Conservation (phyloP, 2,888 invertebrate genomes). For the Gymnosoma rotundatum region DNA sequence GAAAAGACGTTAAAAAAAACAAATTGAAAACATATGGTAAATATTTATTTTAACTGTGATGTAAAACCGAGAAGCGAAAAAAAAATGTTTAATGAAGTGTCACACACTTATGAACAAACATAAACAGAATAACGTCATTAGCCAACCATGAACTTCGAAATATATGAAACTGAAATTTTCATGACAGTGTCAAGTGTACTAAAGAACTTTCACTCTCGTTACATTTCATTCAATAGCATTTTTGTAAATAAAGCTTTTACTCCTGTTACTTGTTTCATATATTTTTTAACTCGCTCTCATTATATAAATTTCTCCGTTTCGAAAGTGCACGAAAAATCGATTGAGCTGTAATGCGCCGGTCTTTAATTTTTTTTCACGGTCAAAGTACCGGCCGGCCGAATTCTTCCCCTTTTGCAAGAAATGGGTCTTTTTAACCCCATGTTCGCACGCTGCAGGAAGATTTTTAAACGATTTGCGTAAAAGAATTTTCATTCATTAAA, state of each 20-base stretch:
- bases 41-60: slow-evolving; percentile 35
- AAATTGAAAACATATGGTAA: slow-evolving; percentile 53
- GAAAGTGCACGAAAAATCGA: slow-evolving; percentile 71
- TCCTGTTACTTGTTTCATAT: slow-evolving; percentile 15
- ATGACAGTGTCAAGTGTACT: slow-evolving; percentile 64
- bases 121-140: slow-evolving; percentile 60
- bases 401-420: slow-evolving; percentile 16
- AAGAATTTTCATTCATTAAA: slow-evolving; percentile 72
- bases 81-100: background rate
- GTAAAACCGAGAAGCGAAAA: background rate
- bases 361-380: slow-evolving; percentile 34
- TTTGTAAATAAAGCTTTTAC: slow-evolving; percentile 29
- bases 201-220: slow-evolving; percentile 65
- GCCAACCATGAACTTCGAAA: slow-evolving; percentile 65
- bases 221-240: slow-evolving; percentile 8
- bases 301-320: slow-evolving; percentile 4
- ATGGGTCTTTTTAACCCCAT: slow-evolving; percentile 9
- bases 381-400: slow-evolving; percentile 59
- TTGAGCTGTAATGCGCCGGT: slow-evolving; percentile 72
- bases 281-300: background rate
- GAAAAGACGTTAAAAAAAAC: slow-evolving; percentile 21
- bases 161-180: slow-evolving; percentile 20
- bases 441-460: slow-evolving; percentile 26
- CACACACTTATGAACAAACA: background rate
- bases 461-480: slow-evolving; percentile 72